Conservation (phyloP, 2,888 invertebrate genomes). For the Unio pictorum region DNA sequence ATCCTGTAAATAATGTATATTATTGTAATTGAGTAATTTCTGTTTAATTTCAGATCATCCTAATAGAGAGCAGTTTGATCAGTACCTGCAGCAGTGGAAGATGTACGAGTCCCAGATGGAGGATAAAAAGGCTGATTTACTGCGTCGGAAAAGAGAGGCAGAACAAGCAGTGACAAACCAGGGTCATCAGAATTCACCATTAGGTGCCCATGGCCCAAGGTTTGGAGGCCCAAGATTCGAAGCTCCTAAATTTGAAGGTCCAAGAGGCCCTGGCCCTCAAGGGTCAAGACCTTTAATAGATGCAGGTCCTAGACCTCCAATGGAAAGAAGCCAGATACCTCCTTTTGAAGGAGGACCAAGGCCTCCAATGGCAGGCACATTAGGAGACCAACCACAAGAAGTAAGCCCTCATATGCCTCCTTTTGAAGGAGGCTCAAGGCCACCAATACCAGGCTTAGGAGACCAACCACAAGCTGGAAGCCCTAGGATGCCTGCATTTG, state of each 20-base stretch:
- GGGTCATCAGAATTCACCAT: background rate
- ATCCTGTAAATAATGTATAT: no score
- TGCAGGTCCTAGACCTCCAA: no score
- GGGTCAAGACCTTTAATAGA: constrained; percentile 8
- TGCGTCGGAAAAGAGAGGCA: constrained; percentile 47
- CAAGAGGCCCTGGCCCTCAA: constrained; percentile 15
- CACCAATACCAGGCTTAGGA: no score
- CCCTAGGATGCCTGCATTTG: no score
- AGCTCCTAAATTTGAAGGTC: background rate
- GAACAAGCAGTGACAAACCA: constrained; percentile 28
- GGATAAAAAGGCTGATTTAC: constrained; percentile 54
- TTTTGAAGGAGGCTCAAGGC: no score
- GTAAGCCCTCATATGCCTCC: no score
- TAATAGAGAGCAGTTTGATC: constrained; percentile 79
- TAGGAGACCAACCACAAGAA: no score
- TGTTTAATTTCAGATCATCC: constrained; percentile 79
- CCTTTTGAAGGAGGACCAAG: no score
- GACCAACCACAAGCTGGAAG: no score
- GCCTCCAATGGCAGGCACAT: no score
- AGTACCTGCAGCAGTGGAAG: constrained; percentile 90
- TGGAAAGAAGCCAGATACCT: no score
- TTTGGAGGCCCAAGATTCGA: background rate
- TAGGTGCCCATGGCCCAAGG: background rate
- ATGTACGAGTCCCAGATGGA: constrained; percentile 75
- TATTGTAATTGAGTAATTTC: no score